Conservation (phyloP, 1,140 invertebrate genomes). For the Planococcus citri region DNA sequence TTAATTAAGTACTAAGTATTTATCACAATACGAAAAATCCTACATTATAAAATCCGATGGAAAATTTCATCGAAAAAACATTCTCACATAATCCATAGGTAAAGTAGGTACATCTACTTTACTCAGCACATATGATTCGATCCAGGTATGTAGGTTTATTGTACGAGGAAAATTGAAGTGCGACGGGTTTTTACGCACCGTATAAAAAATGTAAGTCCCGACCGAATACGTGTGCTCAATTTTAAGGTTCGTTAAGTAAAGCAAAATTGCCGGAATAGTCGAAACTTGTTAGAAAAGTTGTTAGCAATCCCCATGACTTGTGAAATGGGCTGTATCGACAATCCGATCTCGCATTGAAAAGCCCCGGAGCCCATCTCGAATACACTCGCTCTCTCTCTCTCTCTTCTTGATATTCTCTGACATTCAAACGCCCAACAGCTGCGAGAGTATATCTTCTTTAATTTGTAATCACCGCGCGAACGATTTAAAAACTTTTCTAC, state of each 20-base stretch:
- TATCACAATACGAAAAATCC: too few species aligned
- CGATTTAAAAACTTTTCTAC: neutral
- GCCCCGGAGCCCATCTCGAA: neutral
- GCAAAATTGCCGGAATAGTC: conserved; percentile 6
- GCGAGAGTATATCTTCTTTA: conserved; percentile 7
- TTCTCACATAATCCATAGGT: too few species aligned
- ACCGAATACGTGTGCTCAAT: conserved; percentile 6
- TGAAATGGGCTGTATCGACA: conserved; percentile 6
- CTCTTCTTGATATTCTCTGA: neutral
- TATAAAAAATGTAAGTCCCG: conserved; percentile 3
- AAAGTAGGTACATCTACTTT: too few species aligned
- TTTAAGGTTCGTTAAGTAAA: conserved; percentile 7
- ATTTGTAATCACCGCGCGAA: conserved; percentile 6
- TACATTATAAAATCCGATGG: too few species aligned
- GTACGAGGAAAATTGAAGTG: too few species aligned
- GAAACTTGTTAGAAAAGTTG: conserved; percentile 7
- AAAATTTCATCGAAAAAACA: too few species aligned
- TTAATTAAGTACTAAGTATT: too few species aligned
- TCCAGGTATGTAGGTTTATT: too few species aligned
- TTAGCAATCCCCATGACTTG: conserved; percentile 6
- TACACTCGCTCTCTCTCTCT: too few species aligned
- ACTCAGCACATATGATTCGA: too few species aligned
- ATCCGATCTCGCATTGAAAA: conserved; percentile 2
- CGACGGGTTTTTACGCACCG: neutral
- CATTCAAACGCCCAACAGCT: conserved; percentile 5